Conservation (phyloP, 37 sponge, comb jelly and placozoan genomes). For the Axinella damicornis region DNA sequence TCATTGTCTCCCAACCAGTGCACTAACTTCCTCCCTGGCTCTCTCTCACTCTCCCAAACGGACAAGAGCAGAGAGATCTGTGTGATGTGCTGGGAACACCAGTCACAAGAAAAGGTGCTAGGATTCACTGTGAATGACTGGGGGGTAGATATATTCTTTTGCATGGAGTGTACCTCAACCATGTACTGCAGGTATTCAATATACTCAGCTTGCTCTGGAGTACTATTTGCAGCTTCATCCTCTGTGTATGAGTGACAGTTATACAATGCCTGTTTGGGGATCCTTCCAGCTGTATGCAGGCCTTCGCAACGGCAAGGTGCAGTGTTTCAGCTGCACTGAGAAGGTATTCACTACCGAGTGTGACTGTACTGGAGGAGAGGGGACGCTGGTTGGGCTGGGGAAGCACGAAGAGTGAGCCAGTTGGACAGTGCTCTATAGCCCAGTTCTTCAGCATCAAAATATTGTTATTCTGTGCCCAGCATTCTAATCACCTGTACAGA, state of each 20-base stretch:
- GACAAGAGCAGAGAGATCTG: conserved; percentile 56
- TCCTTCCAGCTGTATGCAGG: conserved; percentile 46
- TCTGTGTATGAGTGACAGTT: no score
- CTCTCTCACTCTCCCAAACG: conserved; percentile 18
- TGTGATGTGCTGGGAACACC: conserved; percentile 75
- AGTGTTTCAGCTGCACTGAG: conserved; percentile 32
- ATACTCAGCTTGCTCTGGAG: no score
- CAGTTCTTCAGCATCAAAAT: no score
- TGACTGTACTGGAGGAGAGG: conserved; percentile 65
- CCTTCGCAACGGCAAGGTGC: conserved; percentile 53
- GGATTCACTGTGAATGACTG: no score
- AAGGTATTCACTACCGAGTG: conserved; percentile 44
- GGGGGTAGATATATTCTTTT: no score
- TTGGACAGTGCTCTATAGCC: neutral
- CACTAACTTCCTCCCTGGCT: conserved; percentile 51
- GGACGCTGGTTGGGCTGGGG: conserved; percentile 56
- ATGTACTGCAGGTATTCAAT: no score
- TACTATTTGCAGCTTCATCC: no score
- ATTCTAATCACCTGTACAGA: conserved; percentile 74
- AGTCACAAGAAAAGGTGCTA: neutral
- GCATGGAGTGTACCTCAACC: no score
- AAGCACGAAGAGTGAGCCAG: conserved; percentile 61
- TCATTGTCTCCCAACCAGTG: conserved; percentile 6
- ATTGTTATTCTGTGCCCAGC: conserved; percentile 17
- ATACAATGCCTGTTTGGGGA: no score